Conservation (phyloP, 2,113 vertebrate species). For the Melozone crissalis region DNA sequence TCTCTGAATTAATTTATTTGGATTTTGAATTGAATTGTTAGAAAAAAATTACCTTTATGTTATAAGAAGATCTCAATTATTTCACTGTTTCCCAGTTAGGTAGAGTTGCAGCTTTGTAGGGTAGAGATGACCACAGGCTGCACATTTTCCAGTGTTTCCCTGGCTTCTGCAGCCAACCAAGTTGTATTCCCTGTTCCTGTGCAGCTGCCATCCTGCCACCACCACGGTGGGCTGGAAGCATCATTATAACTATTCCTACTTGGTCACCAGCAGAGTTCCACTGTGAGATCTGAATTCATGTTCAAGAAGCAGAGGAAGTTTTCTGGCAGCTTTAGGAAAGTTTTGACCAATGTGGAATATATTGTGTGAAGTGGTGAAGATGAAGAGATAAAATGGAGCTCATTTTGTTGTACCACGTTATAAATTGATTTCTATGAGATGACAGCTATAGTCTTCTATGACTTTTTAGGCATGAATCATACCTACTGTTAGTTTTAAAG, state of each 20-base stretch:
- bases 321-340: background rate
- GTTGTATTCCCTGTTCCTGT: background rate
- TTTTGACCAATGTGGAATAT: background rate
- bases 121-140: background rate
- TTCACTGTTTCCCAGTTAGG: background rate
- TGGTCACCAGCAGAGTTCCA: background rate
- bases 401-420: background rate
- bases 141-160: background rate
- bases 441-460: background rate
- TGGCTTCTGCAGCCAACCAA: background rate
- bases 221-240: background rate
- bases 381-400: background rate
- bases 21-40: background rate
- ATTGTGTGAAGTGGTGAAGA: background rate
- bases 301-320: background rate
- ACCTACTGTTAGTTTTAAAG: conserved; percentile 12
- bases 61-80: background rate
- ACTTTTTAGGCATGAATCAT: background rate
- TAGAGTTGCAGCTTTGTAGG: background rate
- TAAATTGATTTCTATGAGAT: background rate
- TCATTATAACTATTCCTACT: background rate
- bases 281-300: background rate
- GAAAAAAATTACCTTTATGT: background rate
- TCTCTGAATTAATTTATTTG: background rate
- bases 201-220: background rate